Evolutionary conservation across 1,140 invertebrate genomes (phyloP).

Genomic region (Solen grandis): DNA sequence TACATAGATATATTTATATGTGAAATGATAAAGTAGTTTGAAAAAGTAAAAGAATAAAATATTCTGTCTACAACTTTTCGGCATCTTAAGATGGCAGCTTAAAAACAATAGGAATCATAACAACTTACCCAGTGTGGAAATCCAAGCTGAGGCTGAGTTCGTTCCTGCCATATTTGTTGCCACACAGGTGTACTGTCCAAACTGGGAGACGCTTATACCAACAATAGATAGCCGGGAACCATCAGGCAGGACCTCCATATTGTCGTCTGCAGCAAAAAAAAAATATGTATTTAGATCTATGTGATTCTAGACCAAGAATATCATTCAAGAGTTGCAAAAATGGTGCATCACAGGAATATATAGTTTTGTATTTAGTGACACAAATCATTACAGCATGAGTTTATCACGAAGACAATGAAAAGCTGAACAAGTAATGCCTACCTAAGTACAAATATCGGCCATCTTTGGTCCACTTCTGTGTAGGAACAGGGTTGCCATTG

Average conservation of each 20-base stretch:
- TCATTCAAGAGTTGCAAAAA: not conserved
- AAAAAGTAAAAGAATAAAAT: too few relatives aligned
- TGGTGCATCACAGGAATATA: not conserved
- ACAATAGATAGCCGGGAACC: slow-evolving; percentile 15
- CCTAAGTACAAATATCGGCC: slow-evolving; percentile 17
- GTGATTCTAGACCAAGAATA: not conserved
- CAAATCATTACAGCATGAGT: too few relatives aligned
- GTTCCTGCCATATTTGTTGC: slow-evolving; percentile 42
- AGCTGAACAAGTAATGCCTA: not conserved
- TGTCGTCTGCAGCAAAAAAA: slow-evolving; percentile 38
- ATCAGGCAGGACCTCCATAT: slow-evolving; percentile 12
- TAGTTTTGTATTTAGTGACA: not conserved
- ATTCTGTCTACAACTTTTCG: too few relatives aligned
- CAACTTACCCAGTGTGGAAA: slow-evolving; percentile 17
- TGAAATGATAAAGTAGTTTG: too few relatives aligned
- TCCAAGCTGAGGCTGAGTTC: slow-evolving; percentile 35
- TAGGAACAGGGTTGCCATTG: slow-evolving; percentile 36
- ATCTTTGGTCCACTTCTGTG: slow-evolving; percentile 32
- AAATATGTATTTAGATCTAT: not conserved
- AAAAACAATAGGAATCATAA: too few relatives aligned
- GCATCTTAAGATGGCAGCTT: too few relatives aligned
- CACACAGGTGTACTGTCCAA: slow-evolving; percentile 31
- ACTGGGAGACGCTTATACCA: not conserved
- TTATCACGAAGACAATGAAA: not conserved
- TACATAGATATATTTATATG: too few relatives aligned